Conservation (phyloP, 1,140 invertebrate genomes). For the Procambarus virginalis region DNA sequence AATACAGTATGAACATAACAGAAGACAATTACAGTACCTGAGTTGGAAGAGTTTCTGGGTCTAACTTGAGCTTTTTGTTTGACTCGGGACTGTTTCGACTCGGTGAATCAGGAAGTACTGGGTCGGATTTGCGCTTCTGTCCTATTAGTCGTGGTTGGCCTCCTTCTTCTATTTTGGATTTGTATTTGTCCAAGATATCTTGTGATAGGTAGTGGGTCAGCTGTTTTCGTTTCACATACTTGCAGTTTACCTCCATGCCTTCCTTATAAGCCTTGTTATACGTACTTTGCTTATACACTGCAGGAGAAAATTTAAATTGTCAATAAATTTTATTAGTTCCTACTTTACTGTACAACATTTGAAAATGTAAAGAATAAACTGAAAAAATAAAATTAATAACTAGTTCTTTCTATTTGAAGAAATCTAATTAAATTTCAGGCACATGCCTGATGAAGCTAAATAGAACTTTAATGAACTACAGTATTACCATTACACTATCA, state of each 20-base stretch:
- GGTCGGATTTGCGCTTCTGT: conserved; percentile 55
- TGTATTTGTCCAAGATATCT: conserved; percentile 63
- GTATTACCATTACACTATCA: no score
- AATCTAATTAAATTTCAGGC: no score
- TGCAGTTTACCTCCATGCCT: conserved; percentile 91
- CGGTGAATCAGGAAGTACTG: conserved; percentile 25
- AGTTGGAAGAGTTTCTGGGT: conserved; percentile 19
- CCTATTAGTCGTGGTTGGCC: conserved; percentile 19
- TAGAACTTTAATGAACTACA: no score
- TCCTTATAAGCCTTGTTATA: conserved; percentile 88
- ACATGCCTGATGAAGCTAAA: no score
- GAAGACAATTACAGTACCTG: conserved; percentile 11
- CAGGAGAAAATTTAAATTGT: not conserved
- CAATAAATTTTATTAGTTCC: no score
- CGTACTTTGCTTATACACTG: conserved; percentile 81
- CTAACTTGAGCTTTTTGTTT: conserved; percentile 47
- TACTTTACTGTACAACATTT: no score
- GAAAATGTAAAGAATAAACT: no score
- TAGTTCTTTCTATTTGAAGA: no score
- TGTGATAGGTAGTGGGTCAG: conserved; percentile 71
- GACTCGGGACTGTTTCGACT: conserved; percentile 46
- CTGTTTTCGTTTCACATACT: conserved; percentile 77
- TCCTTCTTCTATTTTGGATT: conserved; percentile 42
- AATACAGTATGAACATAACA: no score
- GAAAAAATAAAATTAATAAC: no score